phyloP scores from a whole-genome alignment of 2,888 invertebrate species.

The Myopa tessellatipennis region DNA sequence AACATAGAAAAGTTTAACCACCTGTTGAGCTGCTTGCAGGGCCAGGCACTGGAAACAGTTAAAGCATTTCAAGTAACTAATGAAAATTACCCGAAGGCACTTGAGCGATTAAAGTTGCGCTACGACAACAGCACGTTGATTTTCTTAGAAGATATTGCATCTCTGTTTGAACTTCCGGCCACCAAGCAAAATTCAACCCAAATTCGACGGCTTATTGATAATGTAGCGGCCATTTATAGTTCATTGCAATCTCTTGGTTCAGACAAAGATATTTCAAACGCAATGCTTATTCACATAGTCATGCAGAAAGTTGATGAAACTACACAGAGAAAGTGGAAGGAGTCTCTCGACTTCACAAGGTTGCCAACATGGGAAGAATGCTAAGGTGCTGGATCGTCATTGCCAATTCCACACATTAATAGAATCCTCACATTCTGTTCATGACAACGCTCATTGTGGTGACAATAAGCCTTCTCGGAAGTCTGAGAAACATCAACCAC shows the following conservation, averaged over 20 bases:
- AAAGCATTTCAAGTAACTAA: constrained; percentile 28
- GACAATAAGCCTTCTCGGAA: no score
- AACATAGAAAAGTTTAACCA: constrained; percentile 31
- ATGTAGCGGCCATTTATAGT: constrained; percentile 31
- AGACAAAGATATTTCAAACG: constrained; percentile 32
- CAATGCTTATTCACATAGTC: neutral
- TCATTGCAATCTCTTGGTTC: constrained; percentile 37
- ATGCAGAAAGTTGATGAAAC: constrained; percentile 42
- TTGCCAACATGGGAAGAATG: constrained; percentile 40
- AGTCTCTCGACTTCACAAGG: constrained; percentile 37
- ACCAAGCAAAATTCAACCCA: constrained; percentile 25
- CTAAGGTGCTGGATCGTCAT: constrained; percentile 31
- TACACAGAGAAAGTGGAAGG: constrained; percentile 43
- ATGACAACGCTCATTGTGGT: no score
- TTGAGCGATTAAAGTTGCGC: constrained; percentile 20
- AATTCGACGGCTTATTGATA: constrained; percentile 32
- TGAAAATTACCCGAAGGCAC: constrained; percentile 38
- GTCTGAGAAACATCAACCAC: neutral
- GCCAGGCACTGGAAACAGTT: constrained; percentile 18
- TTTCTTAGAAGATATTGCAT: neutral
- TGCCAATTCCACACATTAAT: constrained; percentile 27
- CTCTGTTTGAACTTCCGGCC: constrained; percentile 26
- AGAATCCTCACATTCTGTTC: no score
- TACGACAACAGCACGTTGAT: constrained; percentile 20
- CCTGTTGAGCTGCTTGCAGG: constrained; percentile 15